A percentile compares a stretch with the other conserved stretches of the same genome.
phyloP scores from a whole-genome alignment of 2,888 invertebrate genomes.

The Abscondita cerata region DNA sequence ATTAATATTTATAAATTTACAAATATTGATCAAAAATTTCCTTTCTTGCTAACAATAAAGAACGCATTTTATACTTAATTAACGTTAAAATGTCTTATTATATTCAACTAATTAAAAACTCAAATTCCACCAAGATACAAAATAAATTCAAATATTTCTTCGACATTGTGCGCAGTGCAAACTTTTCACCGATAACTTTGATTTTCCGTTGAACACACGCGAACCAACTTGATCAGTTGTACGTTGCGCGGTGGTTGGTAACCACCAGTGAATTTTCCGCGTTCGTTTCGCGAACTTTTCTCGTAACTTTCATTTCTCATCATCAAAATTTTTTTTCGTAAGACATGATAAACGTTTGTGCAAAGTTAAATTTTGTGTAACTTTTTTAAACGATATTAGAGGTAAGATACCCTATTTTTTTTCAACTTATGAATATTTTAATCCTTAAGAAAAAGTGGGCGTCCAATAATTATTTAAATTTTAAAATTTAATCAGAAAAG shows the following conservation, averaged over 20 bases:
- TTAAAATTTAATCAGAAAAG: constrained; percentile 6
- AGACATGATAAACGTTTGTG: constrained; percentile 1
- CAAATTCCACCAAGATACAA: background rate
- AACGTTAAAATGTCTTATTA: no score
- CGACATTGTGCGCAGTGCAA: constrained; percentile 24
- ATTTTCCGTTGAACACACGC: constrained; percentile 20
- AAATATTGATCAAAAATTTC: no score
- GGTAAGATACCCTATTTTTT: background rate
- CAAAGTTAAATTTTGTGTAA: constrained; percentile 3
- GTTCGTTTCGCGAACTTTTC: constrained; percentile 3
- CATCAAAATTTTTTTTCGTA: no score
- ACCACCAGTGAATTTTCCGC: background rate
- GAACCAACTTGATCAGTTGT: constrained; percentile 18
- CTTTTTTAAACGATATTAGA: background rate
- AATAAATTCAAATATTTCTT: constrained; percentile 6
- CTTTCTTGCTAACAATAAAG: no score
- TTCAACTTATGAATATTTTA: background rate
- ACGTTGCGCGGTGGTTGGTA: constrained; percentile 7
- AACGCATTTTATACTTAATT: no score
- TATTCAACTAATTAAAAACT: no score
- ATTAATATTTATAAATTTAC: no score
- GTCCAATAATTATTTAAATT: constrained; percentile 1
- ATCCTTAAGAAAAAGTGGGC: background rate
- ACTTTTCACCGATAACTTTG: constrained; percentile 25
- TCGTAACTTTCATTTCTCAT: background rate